Percentiles rank a stretch among this genome's conserved stretches.
Evolutionary conservation across 2,113 vertebrate species (phyloP).

Genomic region (Smithornis capensis): DNA sequence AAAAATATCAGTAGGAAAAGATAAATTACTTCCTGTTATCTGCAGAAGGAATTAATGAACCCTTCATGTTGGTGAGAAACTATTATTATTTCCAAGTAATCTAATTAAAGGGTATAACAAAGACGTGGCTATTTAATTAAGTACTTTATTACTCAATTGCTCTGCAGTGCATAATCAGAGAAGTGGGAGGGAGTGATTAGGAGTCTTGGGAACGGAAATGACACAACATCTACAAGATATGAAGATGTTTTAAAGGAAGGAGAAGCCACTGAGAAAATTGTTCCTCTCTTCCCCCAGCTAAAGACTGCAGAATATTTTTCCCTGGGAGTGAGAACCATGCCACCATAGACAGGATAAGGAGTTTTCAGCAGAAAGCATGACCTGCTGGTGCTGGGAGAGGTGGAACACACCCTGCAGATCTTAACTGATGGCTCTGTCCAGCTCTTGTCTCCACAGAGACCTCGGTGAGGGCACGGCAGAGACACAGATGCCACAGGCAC

Average conservation of each 20-base stretch:
- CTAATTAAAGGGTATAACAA: constrained; percentile 26
- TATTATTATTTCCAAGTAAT: constrained; percentile 32
- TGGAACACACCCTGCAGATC: not conserved
- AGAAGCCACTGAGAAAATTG: not conserved
- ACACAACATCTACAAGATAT: not conserved
- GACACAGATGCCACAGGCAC: not conserved
- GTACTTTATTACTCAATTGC: constrained; percentile 36
- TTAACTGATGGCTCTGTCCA: not conserved
- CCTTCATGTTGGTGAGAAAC: not conserved
- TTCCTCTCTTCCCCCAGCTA: not conserved
- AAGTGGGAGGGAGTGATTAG: not conserved
- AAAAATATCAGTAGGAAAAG: not conserved
- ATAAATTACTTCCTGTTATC: constrained; percentile 30
- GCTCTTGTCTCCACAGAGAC: not conserved
- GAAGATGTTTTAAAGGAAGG: not conserved
- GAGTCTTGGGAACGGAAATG: constrained; percentile 51
- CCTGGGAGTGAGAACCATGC: not conserved
- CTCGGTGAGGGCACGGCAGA: not conserved
- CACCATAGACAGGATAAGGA: not conserved
- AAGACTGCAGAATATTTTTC: not conserved
- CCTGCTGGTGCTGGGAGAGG: not conserved
- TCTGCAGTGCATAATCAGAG: constrained; percentile 13
- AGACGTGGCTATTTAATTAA: constrained; percentile 35
- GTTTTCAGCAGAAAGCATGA: not conserved
- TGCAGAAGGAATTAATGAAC: not conserved